Conservation (phyloP, 2,797 vertebrate species). For the Rhinophrynus dorsalis region DNA sequence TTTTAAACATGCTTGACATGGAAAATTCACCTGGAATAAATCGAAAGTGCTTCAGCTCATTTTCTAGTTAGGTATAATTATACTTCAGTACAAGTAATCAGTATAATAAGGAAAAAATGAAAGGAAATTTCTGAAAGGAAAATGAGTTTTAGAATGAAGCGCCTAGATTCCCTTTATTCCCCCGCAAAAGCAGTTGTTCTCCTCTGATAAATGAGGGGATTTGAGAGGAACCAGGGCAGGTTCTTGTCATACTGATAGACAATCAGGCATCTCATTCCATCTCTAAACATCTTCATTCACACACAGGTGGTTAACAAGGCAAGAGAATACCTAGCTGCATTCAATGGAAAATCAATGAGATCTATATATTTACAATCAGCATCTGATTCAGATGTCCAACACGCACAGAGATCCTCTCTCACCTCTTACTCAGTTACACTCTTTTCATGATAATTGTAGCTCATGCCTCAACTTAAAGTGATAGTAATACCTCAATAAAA, state of each 20-base stretch:
- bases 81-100: not conserved
- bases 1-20: too few relatives aligned
- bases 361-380: slow-evolving; percentile 24
- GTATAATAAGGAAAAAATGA: not conserved
- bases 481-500: too few relatives aligned
- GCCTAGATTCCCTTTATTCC: not conserved
- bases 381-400: slow-evolving; percentile 9
- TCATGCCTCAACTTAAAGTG: not conserved
- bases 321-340: not conserved
- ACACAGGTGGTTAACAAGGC: slow-evolving; percentile 1
- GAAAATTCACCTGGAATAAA: too few relatives aligned
- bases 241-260: not conserved
- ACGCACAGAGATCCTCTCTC: not conserved
- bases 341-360: slow-evolving; percentile 5
- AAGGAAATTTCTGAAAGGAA: not conserved
- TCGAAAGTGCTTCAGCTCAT: not conserved
- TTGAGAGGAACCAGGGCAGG: not conserved
- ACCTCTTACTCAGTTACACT: not conserved
- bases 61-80: not conserved
- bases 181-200: not conserved
- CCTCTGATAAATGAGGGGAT: not conserved
- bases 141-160: not conserved
- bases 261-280: not conserved
- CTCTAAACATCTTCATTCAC: not conserved
- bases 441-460: not conserved